Percentiles rank a stretch among this genome's conserved stretches.
phyloP scores from a whole-genome alignment of 2,113 vertebrate genomes.

The Varanus salvator region DNA sequence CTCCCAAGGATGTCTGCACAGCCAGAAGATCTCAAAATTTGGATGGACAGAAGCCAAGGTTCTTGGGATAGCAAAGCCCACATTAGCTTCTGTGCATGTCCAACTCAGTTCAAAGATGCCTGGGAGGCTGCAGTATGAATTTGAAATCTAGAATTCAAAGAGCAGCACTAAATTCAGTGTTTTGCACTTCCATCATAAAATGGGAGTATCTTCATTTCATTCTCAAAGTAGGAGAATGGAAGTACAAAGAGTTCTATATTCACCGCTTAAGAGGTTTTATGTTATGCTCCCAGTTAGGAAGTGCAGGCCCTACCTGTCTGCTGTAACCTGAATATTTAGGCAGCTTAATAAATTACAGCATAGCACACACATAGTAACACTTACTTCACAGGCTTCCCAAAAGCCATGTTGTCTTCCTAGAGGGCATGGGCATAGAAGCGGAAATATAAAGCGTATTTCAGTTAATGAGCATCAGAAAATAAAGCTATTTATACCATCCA shows the following conservation, averaged over 20 bases:
- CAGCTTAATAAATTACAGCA: background rate
- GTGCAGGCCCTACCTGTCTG: background rate
- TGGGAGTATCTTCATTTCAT: background rate
- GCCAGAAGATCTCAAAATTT: too few relatives aligned
- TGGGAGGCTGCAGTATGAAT: background rate
- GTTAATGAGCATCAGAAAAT: background rate
- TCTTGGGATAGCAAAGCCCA: too few relatives aligned
- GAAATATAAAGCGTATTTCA: background rate
- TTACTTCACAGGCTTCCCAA: slow-evolving; percentile 97
- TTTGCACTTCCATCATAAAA: background rate
- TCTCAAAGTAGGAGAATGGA: background rate
- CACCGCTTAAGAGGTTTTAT: slow-evolving; percentile 32
- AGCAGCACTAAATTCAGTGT: background rate
- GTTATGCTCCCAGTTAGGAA: slow-evolving; percentile 5
- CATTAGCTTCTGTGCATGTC: too few relatives aligned
- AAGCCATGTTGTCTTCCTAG: slow-evolving; percentile 98
- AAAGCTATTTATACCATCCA: background rate
- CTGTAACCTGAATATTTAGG: background rate
- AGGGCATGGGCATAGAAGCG: slow-evolving; percentile 32
- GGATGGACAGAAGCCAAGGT: too few relatives aligned
- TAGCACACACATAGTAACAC: slow-evolving; percentile 55
- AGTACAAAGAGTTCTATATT: accelerated
- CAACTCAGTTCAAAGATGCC: too few relatives aligned
- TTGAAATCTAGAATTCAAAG: background rate
- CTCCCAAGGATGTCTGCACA: too few relatives aligned